These are phyloP conservation scores for Drosophila prosaltans DNA, from an alignment of 1,140 invertebrate genomes.

Conservation along the genomic window DNA sequence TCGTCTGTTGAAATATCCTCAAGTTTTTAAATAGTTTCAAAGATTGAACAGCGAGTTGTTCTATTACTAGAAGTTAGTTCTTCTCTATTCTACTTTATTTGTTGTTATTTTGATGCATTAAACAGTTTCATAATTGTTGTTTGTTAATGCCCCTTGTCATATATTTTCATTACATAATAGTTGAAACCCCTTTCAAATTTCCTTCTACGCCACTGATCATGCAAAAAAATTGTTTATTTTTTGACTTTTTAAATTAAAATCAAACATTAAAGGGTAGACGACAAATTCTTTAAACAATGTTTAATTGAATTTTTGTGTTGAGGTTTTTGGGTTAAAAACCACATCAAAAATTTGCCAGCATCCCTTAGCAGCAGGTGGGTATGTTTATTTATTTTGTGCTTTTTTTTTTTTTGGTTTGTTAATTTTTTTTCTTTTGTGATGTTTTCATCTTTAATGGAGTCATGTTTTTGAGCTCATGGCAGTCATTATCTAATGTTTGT, in stretches of 20 bases:
- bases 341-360: constrained; percentile 27
- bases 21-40: too few species aligned
- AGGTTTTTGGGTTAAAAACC: constrained; percentile 47
- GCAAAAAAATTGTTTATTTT: not conserved
- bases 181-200: not conserved
- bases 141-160: too few species aligned
- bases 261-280: constrained; percentile 17
- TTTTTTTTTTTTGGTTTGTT: constrained; percentile 4
- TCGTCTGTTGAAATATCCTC: too few species aligned
- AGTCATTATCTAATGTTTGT: constrained; percentile 52
- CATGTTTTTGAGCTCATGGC: constrained; percentile 48
- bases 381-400: not conserved
- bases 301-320: constrained; percentile 75
- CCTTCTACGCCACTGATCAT: not conserved
- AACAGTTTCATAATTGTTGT: too few species aligned
- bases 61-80: too few species aligned
- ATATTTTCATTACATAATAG: too few species aligned
- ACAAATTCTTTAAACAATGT: constrained; percentile 46
- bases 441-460: constrained; percentile 58
- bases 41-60: too few species aligned
- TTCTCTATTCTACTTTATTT: too few species aligned
- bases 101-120: too few species aligned
- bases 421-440: constrained; percentile 30
- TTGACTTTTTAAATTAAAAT: constrained; percentile 36
- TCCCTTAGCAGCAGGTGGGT: constrained; percentile 36